phyloP scores from a whole-genome alignment of 2,113 vertebrate species.

The Ictalurus furcatus region DNA sequence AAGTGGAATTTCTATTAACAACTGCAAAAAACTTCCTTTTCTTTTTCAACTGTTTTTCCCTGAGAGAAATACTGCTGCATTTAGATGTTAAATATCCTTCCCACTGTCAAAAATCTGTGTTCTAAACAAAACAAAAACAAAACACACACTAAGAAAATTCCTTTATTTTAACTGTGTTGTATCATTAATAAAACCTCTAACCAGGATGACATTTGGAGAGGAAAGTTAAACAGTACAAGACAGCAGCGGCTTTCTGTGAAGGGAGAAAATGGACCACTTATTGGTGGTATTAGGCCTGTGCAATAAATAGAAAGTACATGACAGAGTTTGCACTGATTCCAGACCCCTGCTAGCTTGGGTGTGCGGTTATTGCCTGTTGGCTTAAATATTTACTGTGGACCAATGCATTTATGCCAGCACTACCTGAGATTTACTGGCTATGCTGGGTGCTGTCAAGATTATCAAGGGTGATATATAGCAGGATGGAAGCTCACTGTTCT shows the following conservation, averaged over 20 bases:
- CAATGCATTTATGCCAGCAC: constrained; percentile 56
- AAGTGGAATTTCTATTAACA: background rate
- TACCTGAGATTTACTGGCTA: constrained; percentile 68
- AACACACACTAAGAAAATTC: constrained; percentile 36
- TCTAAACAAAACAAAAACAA: constrained; percentile 48
- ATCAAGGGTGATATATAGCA: constrained; percentile 57
- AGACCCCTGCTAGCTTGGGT: constrained; percentile 65
- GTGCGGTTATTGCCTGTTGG: constrained; percentile 66
- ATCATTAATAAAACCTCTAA: constrained; percentile 48
- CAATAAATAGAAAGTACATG: constrained; percentile 64
- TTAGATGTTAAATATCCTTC: background rate
- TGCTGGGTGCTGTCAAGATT: constrained; percentile 69
- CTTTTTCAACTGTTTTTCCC: background rate
- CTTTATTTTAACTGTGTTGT: constrained; percentile 47
- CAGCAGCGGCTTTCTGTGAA: constrained; percentile 50
- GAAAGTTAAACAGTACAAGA: constrained; percentile 50
- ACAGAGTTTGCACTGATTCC: constrained; percentile 63
- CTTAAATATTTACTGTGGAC: constrained; percentile 74
- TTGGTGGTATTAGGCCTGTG: constrained; percentile 57
- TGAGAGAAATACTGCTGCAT: background rate
- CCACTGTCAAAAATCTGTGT: constrained; percentile 36
- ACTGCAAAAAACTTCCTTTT: background rate
- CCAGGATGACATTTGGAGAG: constrained; percentile 60
- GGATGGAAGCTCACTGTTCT: constrained; percentile 59
- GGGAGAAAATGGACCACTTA: constrained; percentile 47